Base-by-base conservation (phyloP, 2,888 invertebrate genomes). In the Ellobium chinense region DNA sequence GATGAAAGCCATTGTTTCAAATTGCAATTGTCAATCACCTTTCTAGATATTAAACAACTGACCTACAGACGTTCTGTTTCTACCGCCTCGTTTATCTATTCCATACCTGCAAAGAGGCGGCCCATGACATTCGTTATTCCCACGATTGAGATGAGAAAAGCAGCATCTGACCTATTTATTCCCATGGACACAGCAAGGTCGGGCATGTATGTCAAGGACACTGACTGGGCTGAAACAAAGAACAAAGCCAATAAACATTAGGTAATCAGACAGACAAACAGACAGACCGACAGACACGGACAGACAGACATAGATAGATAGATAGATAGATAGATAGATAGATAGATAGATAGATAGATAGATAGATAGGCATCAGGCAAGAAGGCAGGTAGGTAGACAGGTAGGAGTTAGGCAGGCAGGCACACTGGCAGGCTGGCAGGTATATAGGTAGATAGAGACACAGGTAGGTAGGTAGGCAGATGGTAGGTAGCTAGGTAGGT, bases 101-200 rank as follows among this genome's bases (percentile, higher is more conserved):
- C n/a, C n/a, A 21, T 34, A 78, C 78, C 78, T 18, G 89, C 87
- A 2, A 88, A 5, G 7, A 90, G 79, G 1, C 91, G 81, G 2
- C 89, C 91, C 24, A 89, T 58, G 7, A 87, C 89, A 82, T 92
- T 92, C 29, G 89, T 85, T 21, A 89, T 83, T 29, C 92, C 92
- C 18, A 90, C 87, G n/a, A 91, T 85, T 14, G 92, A 92, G 36
- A 92, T 87, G 27, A 92, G 83, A 60, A 88, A 80, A 37, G 91
- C 91, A 0, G 89, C 89, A 54, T 90, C 82, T 12, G 84, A 68
- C 2, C 85, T 83, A 5, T 84, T 73, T 1, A 91, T 81, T 5
- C 88, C 87, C 34, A 85, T 85, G 1, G 89, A 86, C 0, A 90
- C 86, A 0, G 88, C 91, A 54, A 89, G 86, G 80, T 90, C 89